phyloP scores from a whole-genome alignment of 2,888 invertebrate genomes.

The Phalera bucephala region DNA sequence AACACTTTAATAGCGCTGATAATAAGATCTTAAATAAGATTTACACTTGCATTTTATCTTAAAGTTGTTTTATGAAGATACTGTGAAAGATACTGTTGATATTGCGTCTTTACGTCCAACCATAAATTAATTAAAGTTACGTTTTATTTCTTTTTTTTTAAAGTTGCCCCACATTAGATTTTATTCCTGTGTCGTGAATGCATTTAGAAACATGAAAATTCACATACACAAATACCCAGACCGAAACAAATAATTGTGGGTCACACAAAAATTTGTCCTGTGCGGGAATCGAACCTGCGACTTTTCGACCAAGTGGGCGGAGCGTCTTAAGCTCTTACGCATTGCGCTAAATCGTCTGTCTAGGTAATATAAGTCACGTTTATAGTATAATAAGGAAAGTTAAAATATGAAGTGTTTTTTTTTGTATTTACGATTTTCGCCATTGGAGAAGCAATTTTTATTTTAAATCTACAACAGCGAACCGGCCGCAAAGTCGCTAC shows the following conservation, averaged over 20 bases:
- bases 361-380: too few relatives aligned
- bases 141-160: too few relatives aligned
- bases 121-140: background rate
- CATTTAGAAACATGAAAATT: too few relatives aligned
- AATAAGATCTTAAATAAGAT: background rate
- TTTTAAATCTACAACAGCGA: slow-evolving; percentile 15
- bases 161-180: too few relatives aligned
- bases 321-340: too few relatives aligned
- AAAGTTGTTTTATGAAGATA: background rate
- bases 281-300: too few relatives aligned
- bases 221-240: too few relatives aligned
- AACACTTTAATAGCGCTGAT: background rate
- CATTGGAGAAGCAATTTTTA: slow-evolving; percentile 16
- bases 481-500: slow-evolving; percentile 17
- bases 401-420: background rate
- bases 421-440: slow-evolving; percentile 7
- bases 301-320: too few relatives aligned
- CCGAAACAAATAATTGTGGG: too few relatives aligned
- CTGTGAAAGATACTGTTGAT: background rate
- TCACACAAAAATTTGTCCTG: too few relatives aligned
- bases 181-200: too few relatives aligned
- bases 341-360: too few relatives aligned
- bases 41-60: background rate
- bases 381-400: background rate
- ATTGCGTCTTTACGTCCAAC: background rate